These are phyloP conservation scores for Choristoneura rosaceana DNA, from an alignment of 2,888 invertebrate species.

Conservation along the genomic window DNA sequence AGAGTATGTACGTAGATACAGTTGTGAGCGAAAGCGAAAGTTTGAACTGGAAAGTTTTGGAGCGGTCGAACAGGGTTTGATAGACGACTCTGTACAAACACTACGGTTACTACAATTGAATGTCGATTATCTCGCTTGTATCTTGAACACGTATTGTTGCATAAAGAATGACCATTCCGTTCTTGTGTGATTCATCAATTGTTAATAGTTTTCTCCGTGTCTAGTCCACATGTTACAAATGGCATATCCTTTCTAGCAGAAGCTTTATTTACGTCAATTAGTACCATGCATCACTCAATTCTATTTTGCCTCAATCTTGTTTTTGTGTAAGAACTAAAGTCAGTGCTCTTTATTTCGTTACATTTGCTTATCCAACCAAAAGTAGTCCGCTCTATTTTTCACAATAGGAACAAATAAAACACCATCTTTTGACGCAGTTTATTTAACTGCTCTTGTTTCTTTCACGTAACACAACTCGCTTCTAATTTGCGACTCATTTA, in stretches of 20 bases:
- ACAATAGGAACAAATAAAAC: slow-evolving; percentile 16
- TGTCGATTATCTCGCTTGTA: slow-evolving; percentile 45
- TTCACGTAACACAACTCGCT: not conserved
- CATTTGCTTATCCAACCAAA: slow-evolving; percentile 31
- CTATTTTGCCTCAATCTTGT: not conserved
- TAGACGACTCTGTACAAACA: slow-evolving; percentile 45
- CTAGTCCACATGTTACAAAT: slow-evolving; percentile 1
- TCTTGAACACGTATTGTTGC: slow-evolving; percentile 45
- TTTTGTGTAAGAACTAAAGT: slow-evolving; percentile 28
- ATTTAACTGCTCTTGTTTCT: slow-evolving; percentile 13
- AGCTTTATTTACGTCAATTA: not conserved
- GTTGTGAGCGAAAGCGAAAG: slow-evolving; percentile 67
- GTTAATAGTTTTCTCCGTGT: slow-evolving; percentile 4
- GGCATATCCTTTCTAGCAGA: not conserved
- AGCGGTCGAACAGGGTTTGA: slow-evolving; percentile 49
- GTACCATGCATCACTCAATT: not conserved
- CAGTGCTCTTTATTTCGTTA: slow-evolving; percentile 27
- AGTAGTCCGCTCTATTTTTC: slow-evolving; percentile 18
- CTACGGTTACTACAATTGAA: slow-evolving; percentile 46
- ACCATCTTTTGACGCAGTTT: slow-evolving; percentile 20
- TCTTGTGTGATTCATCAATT: slow-evolving; percentile 22
- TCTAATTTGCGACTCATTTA: not conserved
- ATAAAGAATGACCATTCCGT: slow-evolving; percentile 11
- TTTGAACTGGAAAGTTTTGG: slow-evolving; percentile 65
- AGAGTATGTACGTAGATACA: slow-evolving; percentile 28